Evolutionary conservation across 53 echinoderm and acorn worm genomes (phyloP).

Genomic region (Echinarachnius parma): DNA sequence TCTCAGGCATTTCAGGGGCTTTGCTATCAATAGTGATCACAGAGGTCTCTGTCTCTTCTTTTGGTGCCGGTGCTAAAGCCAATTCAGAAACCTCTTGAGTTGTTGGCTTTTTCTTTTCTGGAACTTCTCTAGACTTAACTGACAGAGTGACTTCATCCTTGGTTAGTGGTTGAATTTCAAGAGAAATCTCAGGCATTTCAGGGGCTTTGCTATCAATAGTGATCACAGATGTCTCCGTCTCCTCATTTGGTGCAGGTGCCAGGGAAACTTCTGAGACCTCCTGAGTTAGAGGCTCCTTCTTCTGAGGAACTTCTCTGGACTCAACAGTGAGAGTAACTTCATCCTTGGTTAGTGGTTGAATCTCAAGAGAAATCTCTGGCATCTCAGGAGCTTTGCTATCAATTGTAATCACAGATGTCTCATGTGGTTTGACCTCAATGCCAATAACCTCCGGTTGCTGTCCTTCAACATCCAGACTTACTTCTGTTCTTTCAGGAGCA

Average conservation of each 20-base stretch:
- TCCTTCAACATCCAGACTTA: not conserved
- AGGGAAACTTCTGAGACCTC: no score
- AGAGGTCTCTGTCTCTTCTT: no score
- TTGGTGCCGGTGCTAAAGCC: no score
- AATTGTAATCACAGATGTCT: conserved; percentile 21
- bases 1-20: no score
- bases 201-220: conserved; percentile 9
- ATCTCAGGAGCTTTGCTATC: conserved; percentile 4
- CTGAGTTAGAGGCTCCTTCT: conserved; percentile 22
- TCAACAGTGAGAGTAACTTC: conserved; percentile 19
- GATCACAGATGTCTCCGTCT: conserved; percentile 13
- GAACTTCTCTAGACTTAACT: no score
- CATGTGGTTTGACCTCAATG: conserved; percentile 13
- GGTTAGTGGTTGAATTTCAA: conserved; percentile 16
- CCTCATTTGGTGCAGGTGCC: not conserved
- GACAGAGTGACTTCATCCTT: no score
- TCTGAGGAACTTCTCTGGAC: conserved; percentile 50
- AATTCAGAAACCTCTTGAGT: no score
- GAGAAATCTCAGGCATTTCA: conserved; percentile 14
- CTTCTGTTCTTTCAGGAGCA: not conserved
- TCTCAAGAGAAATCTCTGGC: not conserved
- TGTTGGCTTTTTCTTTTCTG: no score
- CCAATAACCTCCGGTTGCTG: conserved; percentile 6
- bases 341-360: conserved; percentile 32
- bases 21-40: no score